Conservation (phyloP, 2,113 vertebrate genomes). For the Vidua chalybeata region DNA sequence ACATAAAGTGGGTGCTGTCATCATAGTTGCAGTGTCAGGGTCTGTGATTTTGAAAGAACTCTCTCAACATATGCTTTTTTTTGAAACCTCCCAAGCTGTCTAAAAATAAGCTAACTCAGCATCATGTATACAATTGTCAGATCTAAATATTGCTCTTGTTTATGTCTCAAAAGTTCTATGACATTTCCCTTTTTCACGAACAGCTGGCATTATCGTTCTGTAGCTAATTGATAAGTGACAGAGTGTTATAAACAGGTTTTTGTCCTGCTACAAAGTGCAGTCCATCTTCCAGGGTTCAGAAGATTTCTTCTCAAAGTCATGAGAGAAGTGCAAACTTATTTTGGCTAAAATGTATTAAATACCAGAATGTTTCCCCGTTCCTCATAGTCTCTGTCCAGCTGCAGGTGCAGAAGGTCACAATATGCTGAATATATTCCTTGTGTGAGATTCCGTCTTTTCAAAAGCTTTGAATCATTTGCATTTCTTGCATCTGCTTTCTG, state of each 20-base stretch:
- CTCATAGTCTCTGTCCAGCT: neutral
- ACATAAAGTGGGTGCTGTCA: neutral
- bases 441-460: neutral
- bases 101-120: neutral
- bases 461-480: neutral
- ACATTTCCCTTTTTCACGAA: neutral
- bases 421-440: neutral
- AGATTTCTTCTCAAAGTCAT: neutral
- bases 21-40: neutral
- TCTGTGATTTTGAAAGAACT: neutral
- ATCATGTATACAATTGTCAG: neutral
- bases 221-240: neutral
- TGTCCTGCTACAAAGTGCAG: neutral
- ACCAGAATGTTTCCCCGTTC: neutral
- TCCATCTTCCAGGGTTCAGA: neutral
- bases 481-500: slow-evolving; percentile 6
- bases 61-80: neutral
- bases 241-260: neutral
- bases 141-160: neutral
- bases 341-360: neutral
- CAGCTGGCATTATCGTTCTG: neutral
- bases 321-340: neutral
- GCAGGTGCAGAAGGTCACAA: neutral
- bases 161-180: neutral
- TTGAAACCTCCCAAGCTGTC: neutral